A percentile compares a stretch with the other conserved stretches of the same genome.
phyloP scores from a whole-genome alignment of 2,888 invertebrate genomes.

The Labia minor region DNA sequence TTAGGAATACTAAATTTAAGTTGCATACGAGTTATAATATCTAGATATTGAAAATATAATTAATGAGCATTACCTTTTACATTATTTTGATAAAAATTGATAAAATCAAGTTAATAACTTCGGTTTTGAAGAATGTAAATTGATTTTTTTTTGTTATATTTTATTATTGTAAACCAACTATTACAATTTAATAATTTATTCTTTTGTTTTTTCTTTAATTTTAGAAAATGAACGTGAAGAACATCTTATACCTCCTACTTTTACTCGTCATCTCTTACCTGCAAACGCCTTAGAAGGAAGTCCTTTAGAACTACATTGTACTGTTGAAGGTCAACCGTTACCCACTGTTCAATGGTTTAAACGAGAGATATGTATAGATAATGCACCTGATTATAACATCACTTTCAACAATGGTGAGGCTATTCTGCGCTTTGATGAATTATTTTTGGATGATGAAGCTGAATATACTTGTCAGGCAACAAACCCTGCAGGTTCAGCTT shows the following conservation, averaged over 20 bases:
- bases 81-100: too few species aligned
- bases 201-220: slow-evolving; percentile 25
- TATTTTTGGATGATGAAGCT: slow-evolving; percentile 55
- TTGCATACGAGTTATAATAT: too few species aligned
- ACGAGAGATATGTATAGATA: slow-evolving; percentile 57
- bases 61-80: too few species aligned
- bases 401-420: slow-evolving; percentile 76
- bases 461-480: slow-evolving; percentile 57
- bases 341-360: slow-evolving; percentile 74
- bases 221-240: slow-evolving; percentile 51
- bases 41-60: too few species aligned
- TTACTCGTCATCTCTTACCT: slow-evolving; percentile 51
- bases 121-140: too few species aligned
- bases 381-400: slow-evolving; percentile 59
- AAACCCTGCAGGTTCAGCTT: slow-evolving; percentile 55
- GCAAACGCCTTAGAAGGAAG: slow-evolving; percentile 53
- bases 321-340: slow-evolving; percentile 60
- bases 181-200: too few species aligned
- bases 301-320: slow-evolving; percentile 54
- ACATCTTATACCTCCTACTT: slow-evolving; percentile 52
- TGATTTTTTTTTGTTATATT: too few species aligned
- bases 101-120: too few species aligned
- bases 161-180: too few species aligned
- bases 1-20: too few species aligned
- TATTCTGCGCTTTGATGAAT: slow-evolving; percentile 56